Evolutionary conservation across 1,140 invertebrate species (phyloP).

Genomic region (Triops longicaudatus): DNA sequence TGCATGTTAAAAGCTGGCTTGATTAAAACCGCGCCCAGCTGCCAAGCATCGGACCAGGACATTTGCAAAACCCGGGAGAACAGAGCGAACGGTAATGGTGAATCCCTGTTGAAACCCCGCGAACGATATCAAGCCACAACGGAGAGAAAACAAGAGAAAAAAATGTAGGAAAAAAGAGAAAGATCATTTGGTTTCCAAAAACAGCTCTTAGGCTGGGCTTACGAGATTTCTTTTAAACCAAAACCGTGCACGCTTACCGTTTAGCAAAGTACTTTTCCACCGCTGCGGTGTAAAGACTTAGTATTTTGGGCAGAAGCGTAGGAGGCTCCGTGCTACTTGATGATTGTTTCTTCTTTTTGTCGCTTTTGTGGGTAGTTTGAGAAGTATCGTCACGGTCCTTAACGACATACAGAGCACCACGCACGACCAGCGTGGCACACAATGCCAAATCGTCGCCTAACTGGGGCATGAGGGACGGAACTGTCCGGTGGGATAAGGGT

Average conservation of each 20-base stretch:
- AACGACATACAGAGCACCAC: constrained; percentile 46
- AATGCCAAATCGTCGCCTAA: constrained; percentile 55
- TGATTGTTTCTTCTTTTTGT: constrained; percentile 19
- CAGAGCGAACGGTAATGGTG: constrained; percentile 50
- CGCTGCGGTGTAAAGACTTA: not conserved
- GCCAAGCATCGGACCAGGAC: constrained; percentile 52
- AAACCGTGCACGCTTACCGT: not conserved
- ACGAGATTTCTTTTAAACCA: not conserved
- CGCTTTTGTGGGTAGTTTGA: constrained; percentile 42
- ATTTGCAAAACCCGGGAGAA: constrained; percentile 54
- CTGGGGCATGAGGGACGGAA: constrained; percentile 54
- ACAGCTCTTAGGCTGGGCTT: not conserved
- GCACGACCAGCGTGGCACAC: constrained; percentile 55
- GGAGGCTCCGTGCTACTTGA: constrained; percentile 36
- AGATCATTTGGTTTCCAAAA: constrained; percentile 41
- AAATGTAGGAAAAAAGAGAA: too few relatives aligned
- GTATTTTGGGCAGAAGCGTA: constrained; percentile 20
- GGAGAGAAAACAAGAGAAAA: not conserved
- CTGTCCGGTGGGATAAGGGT: constrained; percentile 2
- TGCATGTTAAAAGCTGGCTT: constrained; percentile 51
- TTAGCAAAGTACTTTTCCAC: not conserved
- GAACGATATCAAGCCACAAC: not conserved
- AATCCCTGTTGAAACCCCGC: constrained; percentile 40
- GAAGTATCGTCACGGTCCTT: constrained; percentile 44
- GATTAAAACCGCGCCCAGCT: constrained; percentile 46